Percentiles rank a stretch among this genome's conserved stretches.
Evolutionary conservation across 2,113 vertebrate genomes (phyloP).

Genomic region (Castor canadensis): DNA sequence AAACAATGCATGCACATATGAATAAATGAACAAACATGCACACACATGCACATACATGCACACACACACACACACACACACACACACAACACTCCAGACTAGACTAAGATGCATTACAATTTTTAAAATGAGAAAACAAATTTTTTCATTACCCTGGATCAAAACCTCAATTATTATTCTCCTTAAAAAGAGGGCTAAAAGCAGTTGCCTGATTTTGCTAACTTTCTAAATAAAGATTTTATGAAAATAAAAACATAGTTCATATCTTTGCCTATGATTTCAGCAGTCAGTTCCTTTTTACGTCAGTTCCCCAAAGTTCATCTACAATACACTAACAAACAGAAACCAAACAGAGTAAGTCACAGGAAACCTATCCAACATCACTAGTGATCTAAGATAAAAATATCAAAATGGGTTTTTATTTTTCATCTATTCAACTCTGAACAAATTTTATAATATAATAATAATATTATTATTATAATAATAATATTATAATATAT

Average conservation of each 20-base stretch:
- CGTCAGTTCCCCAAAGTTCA: constrained; percentile 20
- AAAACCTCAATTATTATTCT: constrained; percentile 30
- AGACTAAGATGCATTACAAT: not conserved
- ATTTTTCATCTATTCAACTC: not conserved
- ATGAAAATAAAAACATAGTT: constrained; percentile 49
- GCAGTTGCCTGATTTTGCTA: not conserved
- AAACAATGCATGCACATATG: too few relatives aligned
- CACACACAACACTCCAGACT: not conserved
- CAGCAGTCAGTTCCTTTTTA: not conserved
- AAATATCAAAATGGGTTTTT: not conserved
- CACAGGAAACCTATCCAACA: not conserved
- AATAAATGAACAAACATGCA: too few relatives aligned
- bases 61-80: not conserved
- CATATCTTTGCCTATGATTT: not conserved
- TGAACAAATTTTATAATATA: not conserved
- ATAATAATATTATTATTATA: too few relatives aligned
- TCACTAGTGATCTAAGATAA: not conserved
- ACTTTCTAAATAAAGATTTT: constrained; percentile 40
- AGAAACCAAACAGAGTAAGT: not conserved
- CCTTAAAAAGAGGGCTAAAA: constrained; percentile 14
- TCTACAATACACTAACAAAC: not conserved
- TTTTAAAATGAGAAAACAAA: constrained; percentile 29
- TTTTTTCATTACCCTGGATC: not conserved
- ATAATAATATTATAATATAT: too few relatives aligned
- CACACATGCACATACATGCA: not conserved